These are phyloP conservation scores for Dicrostonyx torquatus DNA, from an alignment of 2,797 vertebrate genomes.

Conservation along the genomic window DNA sequence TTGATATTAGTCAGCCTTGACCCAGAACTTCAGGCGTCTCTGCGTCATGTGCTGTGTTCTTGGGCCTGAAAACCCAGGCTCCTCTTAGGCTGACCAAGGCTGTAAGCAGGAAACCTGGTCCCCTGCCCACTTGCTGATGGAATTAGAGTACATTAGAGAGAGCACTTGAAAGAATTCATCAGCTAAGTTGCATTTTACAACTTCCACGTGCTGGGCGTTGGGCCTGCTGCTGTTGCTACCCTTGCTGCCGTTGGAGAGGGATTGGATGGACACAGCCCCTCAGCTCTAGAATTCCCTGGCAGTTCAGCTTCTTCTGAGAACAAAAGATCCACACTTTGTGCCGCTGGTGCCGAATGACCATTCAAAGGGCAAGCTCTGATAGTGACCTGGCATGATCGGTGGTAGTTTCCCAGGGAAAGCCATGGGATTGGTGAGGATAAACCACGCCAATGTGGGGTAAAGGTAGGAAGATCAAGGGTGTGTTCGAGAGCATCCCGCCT, in stretches of 20 bases:
- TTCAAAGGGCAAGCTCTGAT: not conserved
- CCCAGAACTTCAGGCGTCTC: not conserved
- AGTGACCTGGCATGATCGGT: not conserved
- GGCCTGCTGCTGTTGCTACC: not conserved
- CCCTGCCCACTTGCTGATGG: constrained; percentile 32
- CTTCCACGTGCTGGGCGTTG: constrained; percentile 43
- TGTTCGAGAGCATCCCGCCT: not conserved
- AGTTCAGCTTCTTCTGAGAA: not conserved
- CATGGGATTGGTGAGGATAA: not conserved
- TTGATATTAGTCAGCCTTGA: not conserved
- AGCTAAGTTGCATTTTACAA: constrained; percentile 1
- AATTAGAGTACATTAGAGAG: constrained; percentile 34
- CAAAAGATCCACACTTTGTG: not conserved
- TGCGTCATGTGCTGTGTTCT: not conserved
- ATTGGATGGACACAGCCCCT: not conserved
- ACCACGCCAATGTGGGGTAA: not conserved
- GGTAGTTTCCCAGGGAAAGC: not conserved
- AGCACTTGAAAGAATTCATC: constrained; percentile 36
- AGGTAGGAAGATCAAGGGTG: not conserved
- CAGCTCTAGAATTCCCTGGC: not conserved
- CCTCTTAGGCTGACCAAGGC: not conserved
- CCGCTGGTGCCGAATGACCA: not conserved
- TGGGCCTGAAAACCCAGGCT: not conserved
- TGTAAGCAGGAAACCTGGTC: not conserved
- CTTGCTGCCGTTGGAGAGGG: not conserved